These are phyloP conservation scores for Tiliqua scincoides DNA, from an alignment of 2,113 vertebrate species.

Conservation along the genomic window DNA sequence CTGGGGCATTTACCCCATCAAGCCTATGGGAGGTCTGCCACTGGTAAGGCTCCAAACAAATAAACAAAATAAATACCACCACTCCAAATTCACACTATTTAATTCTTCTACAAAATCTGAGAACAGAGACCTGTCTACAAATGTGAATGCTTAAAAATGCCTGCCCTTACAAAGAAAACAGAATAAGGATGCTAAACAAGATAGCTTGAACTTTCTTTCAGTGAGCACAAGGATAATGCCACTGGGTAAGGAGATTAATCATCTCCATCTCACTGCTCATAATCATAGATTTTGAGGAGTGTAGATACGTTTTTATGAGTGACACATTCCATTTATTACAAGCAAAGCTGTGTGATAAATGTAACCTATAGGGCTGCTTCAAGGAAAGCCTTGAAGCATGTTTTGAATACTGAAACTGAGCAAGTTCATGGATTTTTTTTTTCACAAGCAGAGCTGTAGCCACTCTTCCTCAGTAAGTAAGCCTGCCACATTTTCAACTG, in stretches of 20 bases:
- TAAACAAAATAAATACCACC: no score
- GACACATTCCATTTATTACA: not conserved
- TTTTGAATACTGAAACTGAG: conserved; percentile 11
- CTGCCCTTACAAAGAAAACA: not conserved
- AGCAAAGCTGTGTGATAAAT: not conserved
- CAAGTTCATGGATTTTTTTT: not conserved
- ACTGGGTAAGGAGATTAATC: not conserved
- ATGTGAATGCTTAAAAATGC: not conserved
- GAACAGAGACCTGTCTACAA: not conserved
- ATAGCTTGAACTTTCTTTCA: not conserved
- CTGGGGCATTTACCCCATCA: no score
- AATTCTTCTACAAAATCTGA: not conserved
- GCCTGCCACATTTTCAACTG: not conserved
- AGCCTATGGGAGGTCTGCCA: no score
- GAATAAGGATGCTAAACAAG: not conserved
- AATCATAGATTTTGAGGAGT: conserved; percentile 1
- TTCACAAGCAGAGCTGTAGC: not conserved
- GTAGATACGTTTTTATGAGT: not conserved
- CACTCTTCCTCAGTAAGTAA: not conserved
- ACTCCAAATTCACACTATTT: not conserved
- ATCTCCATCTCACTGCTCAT: not conserved
- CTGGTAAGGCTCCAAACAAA: no score
- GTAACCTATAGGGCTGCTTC: not conserved
- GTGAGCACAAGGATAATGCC: not conserved
- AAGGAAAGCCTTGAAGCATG: not conserved